These are phyloP conservation scores for Acanthisitta chloris DNA, from an alignment of 2,113 vertebrate genomes.

Conservation along the genomic window DNA sequence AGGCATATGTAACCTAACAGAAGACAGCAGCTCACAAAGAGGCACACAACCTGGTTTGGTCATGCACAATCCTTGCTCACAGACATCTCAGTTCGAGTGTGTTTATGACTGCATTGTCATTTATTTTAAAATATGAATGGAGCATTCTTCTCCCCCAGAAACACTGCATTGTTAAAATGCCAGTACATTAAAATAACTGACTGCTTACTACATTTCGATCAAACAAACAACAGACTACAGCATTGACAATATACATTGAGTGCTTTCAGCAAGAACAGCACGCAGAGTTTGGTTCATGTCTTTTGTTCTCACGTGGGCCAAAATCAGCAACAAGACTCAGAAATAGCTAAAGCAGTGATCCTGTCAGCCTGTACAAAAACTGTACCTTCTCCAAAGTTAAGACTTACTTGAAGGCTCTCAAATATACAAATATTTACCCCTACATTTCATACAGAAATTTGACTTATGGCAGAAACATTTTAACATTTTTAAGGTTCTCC, in stretches of 20 bases:
- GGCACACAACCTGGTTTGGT: neutral
- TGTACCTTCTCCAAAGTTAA: neutral
- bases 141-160: constrained; percentile 55
- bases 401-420: neutral
- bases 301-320: neutral
- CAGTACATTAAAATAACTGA: constrained; percentile 56
- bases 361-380: neutral
- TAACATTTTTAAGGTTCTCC: neutral
- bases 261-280: neutral
- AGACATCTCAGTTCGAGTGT: neutral
- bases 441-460: neutral
- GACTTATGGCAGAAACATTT: accelerated
- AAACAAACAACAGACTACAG: neutral
- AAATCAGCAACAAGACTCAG: neutral
- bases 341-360: neutral
- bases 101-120: constrained; percentile 39
- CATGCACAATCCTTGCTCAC: neutral
- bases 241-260: neutral
- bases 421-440: neutral
- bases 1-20: neutral
- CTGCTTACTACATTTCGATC: constrained; percentile 13
- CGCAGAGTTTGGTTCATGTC: neutral
- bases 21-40: neutral
- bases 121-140: constrained; percentile 53
- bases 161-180: constrained; percentile 48